Evolutionary conservation across 1,140 invertebrate species (phyloP), one percentile per base, ranked within the genome.

Genomic region (Drosophila bipectinata): DNA sequence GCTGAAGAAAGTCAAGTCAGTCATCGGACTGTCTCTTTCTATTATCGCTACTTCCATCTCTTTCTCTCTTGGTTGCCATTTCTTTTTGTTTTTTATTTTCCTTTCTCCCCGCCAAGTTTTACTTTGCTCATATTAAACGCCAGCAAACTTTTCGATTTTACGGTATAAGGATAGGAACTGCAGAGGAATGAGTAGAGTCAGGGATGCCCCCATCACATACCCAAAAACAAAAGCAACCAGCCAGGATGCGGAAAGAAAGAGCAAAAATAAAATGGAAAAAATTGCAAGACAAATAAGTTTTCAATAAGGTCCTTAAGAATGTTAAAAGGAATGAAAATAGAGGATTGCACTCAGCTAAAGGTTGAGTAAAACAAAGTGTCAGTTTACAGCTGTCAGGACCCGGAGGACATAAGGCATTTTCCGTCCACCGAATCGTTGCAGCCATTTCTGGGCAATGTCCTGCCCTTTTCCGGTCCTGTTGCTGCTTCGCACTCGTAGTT

Each of bases 61-160:
- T 48, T 37, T 47, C 47, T 7, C 37, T 14, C 26, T 37, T 24
- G n/a, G 2, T 8, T 9, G n/a, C 32, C 21, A 6, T 32, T 2
- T 9, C 21, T 7, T 6, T 30, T 15, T 3, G 8, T 24, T 10
- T 32, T 47, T 14, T 45, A 6, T 44, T 44, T 18, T n/a, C 30
- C 56, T 15, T 39, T 47, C 18, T 15, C 14, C 34, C 15, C 34
- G 44, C 24, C 48, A 37, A 37, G 34, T 10, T 37, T n/a, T 37
- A 44, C 58, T 53, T 62, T 66, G 47, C 55, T 56, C 67, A 80
- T 84, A 84, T 85, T 84, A 85, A 84, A 77, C 53, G 80, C 39
- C 56, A 49, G 61, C 52, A 77, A 87, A 75, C 73, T 81, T 80
- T 85, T 85, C 77, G 74, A 85, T 74, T 71, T 85, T 80, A 73